Conservation (phyloP, 2,888 invertebrate genomes). For the Acanthosepion lycidas region DNA sequence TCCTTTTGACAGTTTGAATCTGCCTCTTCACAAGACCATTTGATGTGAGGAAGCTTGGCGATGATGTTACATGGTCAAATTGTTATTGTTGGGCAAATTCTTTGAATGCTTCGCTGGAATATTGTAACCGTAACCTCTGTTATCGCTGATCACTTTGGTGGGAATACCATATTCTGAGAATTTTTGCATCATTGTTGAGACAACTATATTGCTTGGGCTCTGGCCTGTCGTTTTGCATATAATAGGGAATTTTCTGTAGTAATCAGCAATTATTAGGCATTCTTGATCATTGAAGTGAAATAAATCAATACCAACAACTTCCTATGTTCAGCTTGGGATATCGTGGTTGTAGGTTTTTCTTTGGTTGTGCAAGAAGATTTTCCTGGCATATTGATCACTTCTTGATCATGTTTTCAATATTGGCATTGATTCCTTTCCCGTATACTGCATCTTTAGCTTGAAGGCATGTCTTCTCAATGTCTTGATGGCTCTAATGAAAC, state of each 20-base stretch:
- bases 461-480: conserved; percentile 50
- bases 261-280: conserved; percentile 49
- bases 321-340: conserved; percentile 49
- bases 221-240: neutral
- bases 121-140: conserved; percentile 42
- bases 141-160: conserved; percentile 42
- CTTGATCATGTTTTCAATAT: conserved; percentile 50
- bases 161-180: conserved; percentile 49
- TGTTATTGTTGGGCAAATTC: conserved; percentile 8
- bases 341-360: conserved; percentile 48
- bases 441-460: conserved; percentile 49
- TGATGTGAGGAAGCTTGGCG: conserved; percentile 38
- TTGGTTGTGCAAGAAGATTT: conserved; percentile 47
- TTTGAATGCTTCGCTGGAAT: conserved; percentile 36
- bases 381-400: conserved; percentile 48
- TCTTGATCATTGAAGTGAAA: conserved; percentile 49
- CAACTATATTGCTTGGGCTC: neutral
- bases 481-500: conserved; percentile 51
- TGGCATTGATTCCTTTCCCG: conserved; percentile 51
- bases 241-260: conserved; percentile 48
- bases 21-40: conserved; percentile 47
- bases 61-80: conserved; percentile 47
- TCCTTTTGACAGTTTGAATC: conserved; percentile 40
- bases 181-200: conserved; percentile 34
- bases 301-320: conserved; percentile 52